These are phyloP conservation scores for Arbacia lixula DNA, from an alignment of 53 echinoderm and acorn worm species.

Conservation along the genomic window DNA sequence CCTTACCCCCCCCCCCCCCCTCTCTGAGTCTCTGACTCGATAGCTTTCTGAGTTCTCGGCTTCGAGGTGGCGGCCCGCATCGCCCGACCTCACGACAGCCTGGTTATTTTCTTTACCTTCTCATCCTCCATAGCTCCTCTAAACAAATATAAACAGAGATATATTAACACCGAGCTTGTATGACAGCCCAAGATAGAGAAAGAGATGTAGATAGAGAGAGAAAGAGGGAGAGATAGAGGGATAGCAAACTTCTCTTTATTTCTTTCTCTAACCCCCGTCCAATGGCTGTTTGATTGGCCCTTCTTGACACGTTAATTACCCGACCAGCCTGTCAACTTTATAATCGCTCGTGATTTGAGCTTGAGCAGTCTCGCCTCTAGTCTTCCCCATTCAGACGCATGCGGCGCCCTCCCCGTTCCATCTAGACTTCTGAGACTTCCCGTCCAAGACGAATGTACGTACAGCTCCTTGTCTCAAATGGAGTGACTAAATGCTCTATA, in stretches of 20 bases:
- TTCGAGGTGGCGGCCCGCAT: conserved; percentile 37
- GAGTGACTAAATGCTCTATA: too few species aligned
- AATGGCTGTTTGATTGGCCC: conserved; percentile 50
- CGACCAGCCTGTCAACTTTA: conserved; percentile 43
- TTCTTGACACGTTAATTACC: conserved; percentile 57
- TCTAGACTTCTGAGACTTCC: too few species aligned
- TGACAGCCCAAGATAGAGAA: conserved; percentile 44
- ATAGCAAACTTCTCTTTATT: not conserved
- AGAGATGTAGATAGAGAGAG: too few species aligned
- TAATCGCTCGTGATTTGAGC: conserved; percentile 52
- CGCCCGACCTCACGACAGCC: conserved; percentile 43
- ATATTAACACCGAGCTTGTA: conserved; percentile 58
- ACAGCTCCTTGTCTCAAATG: too few species aligned
- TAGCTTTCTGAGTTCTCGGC: not conserved
- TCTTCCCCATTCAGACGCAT: not conserved
- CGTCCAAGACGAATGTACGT: too few species aligned
- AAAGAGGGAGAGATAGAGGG: too few species aligned
- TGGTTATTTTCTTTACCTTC: conserved; percentile 60
- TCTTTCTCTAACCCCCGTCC: not conserved
- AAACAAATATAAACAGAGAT: conserved; percentile 65
- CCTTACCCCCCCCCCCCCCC: not conserved
- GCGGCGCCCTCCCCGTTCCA: too few species aligned
- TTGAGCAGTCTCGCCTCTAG: conserved; percentile 41
- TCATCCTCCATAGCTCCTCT: conserved; percentile 41
- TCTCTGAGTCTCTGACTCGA: conserved; percentile 2